Percentiles rank a stretch among this genome's conserved stretches.
phyloP scores from a whole-genome alignment of 2,888 invertebrate genomes.

The Machimus atricapillus region DNA sequence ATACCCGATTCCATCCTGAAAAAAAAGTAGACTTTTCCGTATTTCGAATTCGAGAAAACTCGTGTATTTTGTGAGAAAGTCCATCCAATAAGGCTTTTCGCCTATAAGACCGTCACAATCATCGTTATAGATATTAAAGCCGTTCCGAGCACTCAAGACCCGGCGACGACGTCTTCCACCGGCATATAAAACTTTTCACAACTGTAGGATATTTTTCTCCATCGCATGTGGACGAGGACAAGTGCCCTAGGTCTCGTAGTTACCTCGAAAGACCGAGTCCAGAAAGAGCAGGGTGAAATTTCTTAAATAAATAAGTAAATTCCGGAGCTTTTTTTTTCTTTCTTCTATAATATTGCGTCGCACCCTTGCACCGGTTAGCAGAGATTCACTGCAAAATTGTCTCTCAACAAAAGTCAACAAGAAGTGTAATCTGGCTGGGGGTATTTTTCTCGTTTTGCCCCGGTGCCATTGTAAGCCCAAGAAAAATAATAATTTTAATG shows the following conservation, averaged over 20 bases:
- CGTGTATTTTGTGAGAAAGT: background rate
- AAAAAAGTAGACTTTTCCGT: background rate
- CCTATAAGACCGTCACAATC: background rate
- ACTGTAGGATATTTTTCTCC: background rate
- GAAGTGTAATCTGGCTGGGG: background rate
- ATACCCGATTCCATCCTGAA: background rate
- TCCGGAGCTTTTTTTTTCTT: background rate
- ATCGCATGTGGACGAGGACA: background rate
- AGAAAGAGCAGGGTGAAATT: background rate
- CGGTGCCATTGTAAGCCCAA: background rate
- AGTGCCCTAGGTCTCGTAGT: background rate
- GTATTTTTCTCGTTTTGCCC: background rate
- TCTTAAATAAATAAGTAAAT: background rate
- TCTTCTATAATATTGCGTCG: background rate
- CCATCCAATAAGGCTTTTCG: background rate
- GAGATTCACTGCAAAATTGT: background rate
- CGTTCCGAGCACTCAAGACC: background rate
- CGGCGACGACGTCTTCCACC: background rate
- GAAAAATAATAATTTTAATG: slow-evolving; percentile 25
- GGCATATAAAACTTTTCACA: background rate
- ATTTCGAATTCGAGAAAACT: background rate
- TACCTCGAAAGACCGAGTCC: background rate
- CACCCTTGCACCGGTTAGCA: background rate
- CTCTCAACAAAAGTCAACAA: background rate
- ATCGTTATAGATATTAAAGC: background rate